Evolutionary conservation across 2,888 invertebrate genomes (phyloP).

Genomic region (Brenthis ino): DNA sequence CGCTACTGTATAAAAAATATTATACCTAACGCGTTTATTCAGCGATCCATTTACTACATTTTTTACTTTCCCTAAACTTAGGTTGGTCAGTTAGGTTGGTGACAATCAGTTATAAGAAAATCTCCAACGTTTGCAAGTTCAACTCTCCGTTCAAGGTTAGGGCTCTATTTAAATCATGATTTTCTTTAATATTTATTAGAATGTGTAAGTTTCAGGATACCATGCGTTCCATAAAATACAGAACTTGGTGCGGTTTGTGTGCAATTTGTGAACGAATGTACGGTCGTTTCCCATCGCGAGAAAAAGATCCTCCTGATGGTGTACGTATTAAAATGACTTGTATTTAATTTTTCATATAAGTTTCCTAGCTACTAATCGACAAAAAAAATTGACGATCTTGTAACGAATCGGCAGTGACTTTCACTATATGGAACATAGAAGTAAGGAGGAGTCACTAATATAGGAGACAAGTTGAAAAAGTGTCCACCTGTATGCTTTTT

Average conservation of each 20-base stretch:
- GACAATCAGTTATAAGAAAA: too few species aligned
- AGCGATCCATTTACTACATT: background rate
- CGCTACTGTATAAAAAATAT: background rate
- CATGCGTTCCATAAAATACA: constrained; percentile 83
- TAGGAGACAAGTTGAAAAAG: too few species aligned
- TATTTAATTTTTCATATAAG: too few species aligned
- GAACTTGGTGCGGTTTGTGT: constrained; percentile 90
- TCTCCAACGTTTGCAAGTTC: too few species aligned
- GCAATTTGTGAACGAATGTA: constrained; percentile 88
- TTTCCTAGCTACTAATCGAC: too few species aligned
- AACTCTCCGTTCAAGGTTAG: background rate
- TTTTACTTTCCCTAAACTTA: too few species aligned
- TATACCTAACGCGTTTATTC: background rate
- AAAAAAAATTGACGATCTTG: too few species aligned
- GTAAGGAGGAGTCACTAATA: too few species aligned
- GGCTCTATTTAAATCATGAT: background rate
- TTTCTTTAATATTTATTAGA: background rate
- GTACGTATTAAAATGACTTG: constrained; percentile 54
- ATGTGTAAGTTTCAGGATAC: constrained; percentile 55
- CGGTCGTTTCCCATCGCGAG: constrained; percentile 81
- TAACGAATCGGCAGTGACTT: too few species aligned
- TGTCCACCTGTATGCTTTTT: too few species aligned
- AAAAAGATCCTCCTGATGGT: constrained; percentile 87
- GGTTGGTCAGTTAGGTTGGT: too few species aligned
- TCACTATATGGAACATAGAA: too few species aligned